Percentiles rank a stretch among this genome's conserved stretches.
Conservation (phyloP, 2,888 invertebrate species). For the Brachynemurus nebulosus region DNA sequence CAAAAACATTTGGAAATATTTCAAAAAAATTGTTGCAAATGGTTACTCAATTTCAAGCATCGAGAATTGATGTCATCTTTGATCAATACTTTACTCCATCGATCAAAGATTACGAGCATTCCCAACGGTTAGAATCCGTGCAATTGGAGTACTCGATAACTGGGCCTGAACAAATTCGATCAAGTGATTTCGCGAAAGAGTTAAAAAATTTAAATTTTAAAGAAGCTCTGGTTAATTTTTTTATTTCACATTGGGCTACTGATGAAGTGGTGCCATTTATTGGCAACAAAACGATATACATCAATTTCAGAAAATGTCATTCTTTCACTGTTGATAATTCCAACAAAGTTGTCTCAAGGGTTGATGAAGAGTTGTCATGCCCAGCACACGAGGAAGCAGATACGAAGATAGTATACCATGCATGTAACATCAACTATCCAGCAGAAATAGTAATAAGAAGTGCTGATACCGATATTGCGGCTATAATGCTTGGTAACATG, state of each 20-base stretch:
- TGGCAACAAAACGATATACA: conserved; percentile 13
- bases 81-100: conserved; percentile 7
- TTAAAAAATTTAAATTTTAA: conserved; percentile 21
- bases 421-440: not conserved
- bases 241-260: conserved; percentile 19
- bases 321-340: conserved; percentile 12
- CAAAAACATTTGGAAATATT: conserved; percentile 22
- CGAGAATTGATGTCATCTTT: conserved; percentile 16
- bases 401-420: conserved; percentile 13
- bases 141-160: conserved; percentile 19
- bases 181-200: conserved; percentile 19
- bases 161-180: conserved; percentile 21
- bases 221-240: conserved; percentile 20
- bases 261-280: conserved; percentile 15
- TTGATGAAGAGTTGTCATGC: conserved; percentile 13
- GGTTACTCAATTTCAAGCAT: conserved; percentile 16
- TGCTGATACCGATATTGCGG: conserved; percentile 6
- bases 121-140: conserved; percentile 15
- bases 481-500: not conserved
- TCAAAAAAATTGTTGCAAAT: conserved; percentile 21
- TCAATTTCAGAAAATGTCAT: conserved; percentile 15
- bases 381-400: conserved; percentile 16
- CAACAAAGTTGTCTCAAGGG: conserved; percentile 10
- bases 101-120: conserved; percentile 15
- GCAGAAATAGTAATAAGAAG: conserved; percentile 1